Conservation (phyloP, 2,888 invertebrate species). For the Stictocephala bisonia region DNA sequence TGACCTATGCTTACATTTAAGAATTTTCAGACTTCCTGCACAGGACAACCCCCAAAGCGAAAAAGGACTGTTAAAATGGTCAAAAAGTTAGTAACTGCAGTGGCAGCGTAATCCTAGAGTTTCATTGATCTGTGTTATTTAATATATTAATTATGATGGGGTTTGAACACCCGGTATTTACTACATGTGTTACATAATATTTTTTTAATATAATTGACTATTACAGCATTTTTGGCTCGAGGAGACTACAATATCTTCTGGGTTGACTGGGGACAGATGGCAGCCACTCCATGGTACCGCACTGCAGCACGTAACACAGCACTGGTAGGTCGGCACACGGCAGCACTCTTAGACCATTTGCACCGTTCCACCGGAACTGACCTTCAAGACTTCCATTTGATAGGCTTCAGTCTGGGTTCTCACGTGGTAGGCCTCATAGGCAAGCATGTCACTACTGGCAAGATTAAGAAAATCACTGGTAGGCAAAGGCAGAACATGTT, state of each 20-base stretch:
- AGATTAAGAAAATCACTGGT: conserved; percentile 72
- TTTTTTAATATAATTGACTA: no score
- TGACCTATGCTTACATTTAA: no score
- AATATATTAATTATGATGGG: no score
- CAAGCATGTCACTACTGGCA: conserved; percentile 68
- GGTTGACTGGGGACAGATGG: conserved; percentile 65
- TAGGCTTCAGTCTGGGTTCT: conserved; percentile 68
- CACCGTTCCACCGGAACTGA: conserved; percentile 62
- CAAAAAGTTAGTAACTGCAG: no score
- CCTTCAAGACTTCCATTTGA: conserved; percentile 63
- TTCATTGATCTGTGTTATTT: no score
- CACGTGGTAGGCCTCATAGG: conserved; percentile 73
- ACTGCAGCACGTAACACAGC: conserved; percentile 64
- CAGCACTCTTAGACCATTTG: conserved; percentile 65
- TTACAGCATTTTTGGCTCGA: conserved; percentile 53
- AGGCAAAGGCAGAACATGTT: conserved; percentile 38
- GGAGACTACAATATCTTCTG: conserved; percentile 65
- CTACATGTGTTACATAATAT: no score
- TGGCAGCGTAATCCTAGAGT: no score
- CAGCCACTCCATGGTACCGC: conserved; percentile 63
- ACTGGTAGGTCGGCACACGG: conserved; percentile 64
- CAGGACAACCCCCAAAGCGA: no score
- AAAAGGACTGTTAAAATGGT: no score
- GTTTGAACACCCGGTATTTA: no score
- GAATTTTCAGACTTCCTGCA: no score